These are phyloP conservation scores for Engystomops pustulosus DNA, from an alignment of 2,113 vertebrate genomes.

Conservation along the genomic window DNA sequence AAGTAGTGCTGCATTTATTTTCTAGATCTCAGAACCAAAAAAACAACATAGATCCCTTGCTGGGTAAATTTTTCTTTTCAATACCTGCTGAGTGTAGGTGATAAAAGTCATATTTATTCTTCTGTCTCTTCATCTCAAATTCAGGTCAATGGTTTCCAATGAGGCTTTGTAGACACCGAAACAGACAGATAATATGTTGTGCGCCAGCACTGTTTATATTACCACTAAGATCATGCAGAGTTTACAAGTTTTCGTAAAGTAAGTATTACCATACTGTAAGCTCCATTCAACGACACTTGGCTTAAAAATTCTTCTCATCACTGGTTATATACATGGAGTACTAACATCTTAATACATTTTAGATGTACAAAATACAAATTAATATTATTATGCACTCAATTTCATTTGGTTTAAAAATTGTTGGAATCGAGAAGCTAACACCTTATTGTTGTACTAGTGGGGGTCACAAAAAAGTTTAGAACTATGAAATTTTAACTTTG, in stretches of 20 bases:
- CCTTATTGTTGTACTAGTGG: too few species aligned
- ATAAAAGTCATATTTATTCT: constrained; percentile 49
- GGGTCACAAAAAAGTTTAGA: too few species aligned
- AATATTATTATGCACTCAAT: neutral
- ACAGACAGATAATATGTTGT: constrained; percentile 38
- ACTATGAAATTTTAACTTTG: too few species aligned
- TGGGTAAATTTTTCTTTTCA: constrained; percentile 23
- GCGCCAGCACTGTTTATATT: constrained; percentile 18
- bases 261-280: neutral
- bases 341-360: neutral
- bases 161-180: constrained; percentile 49
- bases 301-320: neutral
- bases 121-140: constrained; percentile 50
- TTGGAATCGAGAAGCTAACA: too few species aligned
- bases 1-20: neutral
- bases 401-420: neutral
- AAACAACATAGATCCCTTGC: neutral
- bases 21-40: neutral
- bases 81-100: constrained; percentile 37
- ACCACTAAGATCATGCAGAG: neutral
- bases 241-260: neutral
- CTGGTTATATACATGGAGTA: neutral
- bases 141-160: constrained; percentile 53
- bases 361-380: neutral
- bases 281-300: neutral